phyloP scores from a whole-genome alignment of 2,797 vertebrate species.

The Darevskia nairensis region DNA sequence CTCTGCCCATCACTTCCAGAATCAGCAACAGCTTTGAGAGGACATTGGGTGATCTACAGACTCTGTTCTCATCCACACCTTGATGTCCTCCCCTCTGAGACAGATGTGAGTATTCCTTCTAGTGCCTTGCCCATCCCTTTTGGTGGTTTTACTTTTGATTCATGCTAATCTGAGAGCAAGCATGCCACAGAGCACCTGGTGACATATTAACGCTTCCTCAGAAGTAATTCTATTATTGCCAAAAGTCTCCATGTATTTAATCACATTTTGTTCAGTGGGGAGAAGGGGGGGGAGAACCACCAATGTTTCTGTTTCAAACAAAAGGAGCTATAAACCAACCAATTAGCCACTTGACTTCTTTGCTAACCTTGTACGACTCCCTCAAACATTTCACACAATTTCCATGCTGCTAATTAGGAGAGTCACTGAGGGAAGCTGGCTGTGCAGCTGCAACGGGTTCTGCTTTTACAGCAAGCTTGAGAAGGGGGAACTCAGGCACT shows the following conservation, averaged over 20 bases:
- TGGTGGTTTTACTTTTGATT: background rate
- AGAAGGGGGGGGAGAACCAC: background rate
- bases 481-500: background rate
- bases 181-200: background rate
- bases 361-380: conserved; percentile 40
- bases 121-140: background rate
- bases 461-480: background rate
- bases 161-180: background rate
- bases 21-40: background rate
- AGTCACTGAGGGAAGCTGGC: background rate
- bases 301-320: conserved; percentile 40
- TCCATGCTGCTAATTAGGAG: conserved; percentile 43
- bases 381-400: conserved; percentile 12
- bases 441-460: background rate
- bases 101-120: background rate
- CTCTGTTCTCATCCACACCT: too few relatives aligned
- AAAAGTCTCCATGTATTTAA: conserved; percentile 45
- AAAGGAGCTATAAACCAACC: conserved; percentile 47
- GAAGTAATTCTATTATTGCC: conserved; percentile 7
- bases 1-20: background rate
- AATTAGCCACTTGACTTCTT: conserved; percentile 65
- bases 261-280: conserved; percentile 22
- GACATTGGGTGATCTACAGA: background rate
- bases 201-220: background rate
- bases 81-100: background rate